Percentiles rank a stretch among this genome's conserved stretches.
Evolutionary conservation across 2,888 invertebrate species (phyloP).

Genomic region (Cloeon dipterum): DNA sequence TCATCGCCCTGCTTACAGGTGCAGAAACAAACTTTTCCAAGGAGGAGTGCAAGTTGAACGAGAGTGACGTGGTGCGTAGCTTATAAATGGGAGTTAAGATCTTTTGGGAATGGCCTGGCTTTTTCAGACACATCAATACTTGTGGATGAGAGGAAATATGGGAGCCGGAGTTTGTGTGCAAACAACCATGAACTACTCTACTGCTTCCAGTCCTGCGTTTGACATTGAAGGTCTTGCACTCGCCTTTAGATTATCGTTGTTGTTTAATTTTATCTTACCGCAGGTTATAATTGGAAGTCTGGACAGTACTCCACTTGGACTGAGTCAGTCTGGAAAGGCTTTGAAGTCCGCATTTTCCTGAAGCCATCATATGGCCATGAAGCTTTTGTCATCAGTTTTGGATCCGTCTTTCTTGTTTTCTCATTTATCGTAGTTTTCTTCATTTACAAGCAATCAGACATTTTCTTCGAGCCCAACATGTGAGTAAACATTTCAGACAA

Average conservation of each 20-base stretch:
- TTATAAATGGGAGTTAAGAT: too few relatives aligned
- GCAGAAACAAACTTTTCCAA: slow-evolving; percentile 14
- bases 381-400: slow-evolving; percentile 26
- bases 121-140: slow-evolving; percentile 16
- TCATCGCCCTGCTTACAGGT: slow-evolving; percentile 39
- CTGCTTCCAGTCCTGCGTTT: slow-evolving; percentile 68
- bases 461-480: slow-evolving; percentile 17
- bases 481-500: slow-evolving; percentile 1
- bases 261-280: slow-evolving; percentile 8
- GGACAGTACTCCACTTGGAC: slow-evolving; percentile 69
- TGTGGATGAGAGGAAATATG: slow-evolving; percentile 33
- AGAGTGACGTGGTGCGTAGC: neutral
- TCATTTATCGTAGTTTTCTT: slow-evolving; percentile 29
- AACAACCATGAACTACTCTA: slow-evolving; percentile 46
- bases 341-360: slow-evolving; percentile 56
- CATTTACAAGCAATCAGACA: slow-evolving; percentile 22
- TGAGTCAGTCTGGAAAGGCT: slow-evolving; percentile 60
- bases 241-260: too few relatives aligned
- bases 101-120: neutral
- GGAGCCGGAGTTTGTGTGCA: slow-evolving; percentile 41
- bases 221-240: slow-evolving; percentile 43
- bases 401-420: slow-evolving; percentile 22
- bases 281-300: slow-evolving; percentile 55
- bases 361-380: slow-evolving; percentile 37
- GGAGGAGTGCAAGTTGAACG: slow-evolving; percentile 20